Evolutionary conservation across 2,888 invertebrate genomes (phyloP).

Genomic region (Aphidoletes aphidimyza): DNA sequence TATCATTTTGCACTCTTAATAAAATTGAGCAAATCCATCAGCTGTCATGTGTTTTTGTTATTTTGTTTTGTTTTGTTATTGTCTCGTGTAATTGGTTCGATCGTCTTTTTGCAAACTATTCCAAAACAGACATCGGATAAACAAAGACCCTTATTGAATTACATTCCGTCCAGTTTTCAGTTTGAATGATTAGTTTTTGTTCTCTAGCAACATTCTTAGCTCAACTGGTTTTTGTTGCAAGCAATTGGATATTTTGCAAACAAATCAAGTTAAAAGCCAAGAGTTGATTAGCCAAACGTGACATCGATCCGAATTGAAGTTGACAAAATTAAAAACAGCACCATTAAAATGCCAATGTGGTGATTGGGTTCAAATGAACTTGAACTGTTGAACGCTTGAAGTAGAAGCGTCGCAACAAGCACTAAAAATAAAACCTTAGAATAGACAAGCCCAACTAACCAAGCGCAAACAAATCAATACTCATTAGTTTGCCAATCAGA

Average conservation of each 20-base stretch:
- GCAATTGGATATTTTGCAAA: background rate
- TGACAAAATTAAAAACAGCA: background rate
- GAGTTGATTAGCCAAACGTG: conserved; percentile 25
- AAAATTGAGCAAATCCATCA: conserved; percentile 25
- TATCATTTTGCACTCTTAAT: background rate
- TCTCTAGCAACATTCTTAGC: no score
- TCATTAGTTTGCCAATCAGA: background rate
- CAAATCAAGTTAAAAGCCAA: background rate
- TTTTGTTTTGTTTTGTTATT: background rate
- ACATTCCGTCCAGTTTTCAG: background rate
- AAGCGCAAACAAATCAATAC: conserved; percentile 9
- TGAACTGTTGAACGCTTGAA: background rate
- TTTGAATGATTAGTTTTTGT: no score
- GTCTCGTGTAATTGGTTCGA: no score
- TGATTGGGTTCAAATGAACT: conserved; percentile 13
- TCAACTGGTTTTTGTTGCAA: background rate
- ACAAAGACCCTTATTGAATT: background rate
- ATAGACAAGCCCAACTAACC: background rate
- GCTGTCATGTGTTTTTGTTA: background rate
- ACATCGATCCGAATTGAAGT: background rate
- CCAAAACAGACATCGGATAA: background rate
- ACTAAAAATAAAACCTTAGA: background rate
- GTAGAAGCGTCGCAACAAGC: no score
- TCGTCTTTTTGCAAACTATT: no score
- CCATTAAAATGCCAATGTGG: background rate